A percentile compares a stretch with the other conserved stretches of the same genome.
Evolutionary conservation across 2,797 vertebrate genomes (phyloP).

Genomic region (Xiphophorus birchmanni): DNA sequence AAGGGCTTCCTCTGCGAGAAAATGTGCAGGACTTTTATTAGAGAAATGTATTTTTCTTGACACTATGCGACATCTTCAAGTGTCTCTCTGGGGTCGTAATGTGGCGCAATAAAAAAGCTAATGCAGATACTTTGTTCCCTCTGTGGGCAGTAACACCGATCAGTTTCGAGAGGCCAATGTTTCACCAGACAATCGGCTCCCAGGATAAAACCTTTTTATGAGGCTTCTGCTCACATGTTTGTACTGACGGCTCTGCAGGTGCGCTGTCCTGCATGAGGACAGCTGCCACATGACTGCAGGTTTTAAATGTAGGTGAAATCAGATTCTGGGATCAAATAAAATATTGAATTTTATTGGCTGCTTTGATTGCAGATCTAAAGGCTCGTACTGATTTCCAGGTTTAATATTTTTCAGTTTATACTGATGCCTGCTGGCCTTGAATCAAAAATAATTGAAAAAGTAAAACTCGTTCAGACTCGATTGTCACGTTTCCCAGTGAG

Average conservation of each 20-base stretch:
- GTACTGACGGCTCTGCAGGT: conserved; percentile 16
- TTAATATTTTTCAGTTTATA: not conserved
- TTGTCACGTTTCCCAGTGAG: rapidly evolving
- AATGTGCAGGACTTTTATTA: conserved; percentile 7
- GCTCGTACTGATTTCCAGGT: not conserved
- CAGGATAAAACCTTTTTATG: conserved; percentile 55
- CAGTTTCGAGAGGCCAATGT: conserved; percentile 33
- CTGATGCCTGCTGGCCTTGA: not conserved
- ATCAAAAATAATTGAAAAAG: not conserved
- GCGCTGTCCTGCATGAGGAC: not conserved
- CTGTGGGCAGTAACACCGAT: conserved; percentile 49
- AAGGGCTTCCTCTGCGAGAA: not conserved
- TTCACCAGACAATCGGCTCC: conserved; percentile 55
- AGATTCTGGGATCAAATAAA: not conserved
- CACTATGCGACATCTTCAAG: conserved; percentile 8
- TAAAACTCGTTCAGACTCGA: too few relatives aligned
- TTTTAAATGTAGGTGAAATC: not conserved
- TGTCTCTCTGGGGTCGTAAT: conserved; percentile 31
- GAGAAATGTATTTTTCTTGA: conserved; percentile 6
- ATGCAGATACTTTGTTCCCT: conserved; percentile 34
- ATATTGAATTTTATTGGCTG: not conserved
- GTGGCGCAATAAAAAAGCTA: conserved; percentile 46
- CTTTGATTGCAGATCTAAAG: not conserved
- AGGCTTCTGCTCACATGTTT: conserved; percentile 4
- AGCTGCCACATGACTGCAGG: not conserved